Evolutionary conservation across 1,140 invertebrate genomes (phyloP), one percentile per base, ranked within the genome.

Genomic region (Apis florea): DNA sequence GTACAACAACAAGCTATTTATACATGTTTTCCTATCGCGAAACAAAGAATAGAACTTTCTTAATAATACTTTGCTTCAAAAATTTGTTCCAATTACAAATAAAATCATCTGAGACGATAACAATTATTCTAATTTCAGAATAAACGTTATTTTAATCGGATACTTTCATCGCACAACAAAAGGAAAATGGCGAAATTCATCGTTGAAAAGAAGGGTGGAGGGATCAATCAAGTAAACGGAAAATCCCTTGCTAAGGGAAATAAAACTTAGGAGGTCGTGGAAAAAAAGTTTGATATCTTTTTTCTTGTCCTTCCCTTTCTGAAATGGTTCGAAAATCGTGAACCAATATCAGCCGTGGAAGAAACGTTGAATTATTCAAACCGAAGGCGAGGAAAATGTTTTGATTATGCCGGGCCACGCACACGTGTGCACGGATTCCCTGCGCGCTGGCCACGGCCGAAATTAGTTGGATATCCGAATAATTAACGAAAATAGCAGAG

Each of bases 361-460:
- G 31, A 53, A 51, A 49, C 59, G 63, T 54, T 87, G 86, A 86
- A 86, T 88, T 85, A 86, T 88, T 86, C 83, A 88, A 73, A 61
- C 51, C 9, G 75, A 3, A 73, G 64, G 19, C 56, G 63, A 49
- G 54, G 47, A 40, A 85, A 82, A 85, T 88, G 85, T 88, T 88
- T 88, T 80, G 76, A 83, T 87, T 86, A 86, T 82, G 74, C 70
- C 56, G 49, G 53, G 13, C 24, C 73, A 82, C 54, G 15, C 53
- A 24, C 49, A 24, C 40, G 19, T 49, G n/a, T 49, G n/a, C 66
- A 59, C 40, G n/a, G 49, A 21, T 49, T 53, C 51, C 40, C 17
- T 15, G 31, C 53, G 26, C 13, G 19, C 26, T 71, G 0, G 19
- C 12, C 13, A 9, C 53, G 1, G 8, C 17, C 24, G n/a, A 69